Base-by-base conservation (phyloP, 2,888 invertebrate genomes). In the Acrobeloides nanus region DNA sequence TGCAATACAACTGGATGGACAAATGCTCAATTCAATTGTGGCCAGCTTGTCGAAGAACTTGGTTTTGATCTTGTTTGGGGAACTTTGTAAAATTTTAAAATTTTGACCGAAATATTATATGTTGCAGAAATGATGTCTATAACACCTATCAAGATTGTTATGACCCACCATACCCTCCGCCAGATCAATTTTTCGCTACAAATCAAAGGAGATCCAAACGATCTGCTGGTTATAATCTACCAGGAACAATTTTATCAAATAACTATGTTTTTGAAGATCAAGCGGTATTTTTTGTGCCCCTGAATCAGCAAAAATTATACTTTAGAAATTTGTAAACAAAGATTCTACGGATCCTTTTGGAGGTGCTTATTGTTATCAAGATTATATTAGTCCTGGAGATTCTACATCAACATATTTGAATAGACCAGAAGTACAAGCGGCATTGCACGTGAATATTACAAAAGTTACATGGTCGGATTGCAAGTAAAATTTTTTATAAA, bases 351-450 rank as follows among this genome's bases (percentile, higher is more conserved):
- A 55, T 27, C 32, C 55, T n/a, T 33, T 51, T 37, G 38, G 47
- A 15, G 55, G 55, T 20, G 41, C 48, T 38, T 38, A 34, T 24
- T 55, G 55, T 45, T 55, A 55, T 33, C n/a, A n/a, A n/a, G n/a
- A n/a, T n/a, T n/a, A n/a, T n/a, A n/a, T n/a, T n/a, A n/a, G n/a
- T n/a, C 20, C 33, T 15, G 44, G 53, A 34, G 51, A 39, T 15
- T 48, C 52, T 23, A 57, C 57, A 12, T 31, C 17, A 17, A 29
- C 15, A 21, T 71, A 67, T 46, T 42, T 71, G 37, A 67, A 66
- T 33, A 40, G 49, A 15, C 46, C 42, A 6, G 61, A 59, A 27
- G 66, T 72, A 8, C 46, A 61, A 8, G 41, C 34, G 12, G 64
- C 65, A 17, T 53, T 71, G 8, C 62, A 68, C 48, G 59, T 68